phyloP scores from a whole-genome alignment of 2,113 vertebrate genomes.

The Anarhynchus alexandrinus region DNA sequence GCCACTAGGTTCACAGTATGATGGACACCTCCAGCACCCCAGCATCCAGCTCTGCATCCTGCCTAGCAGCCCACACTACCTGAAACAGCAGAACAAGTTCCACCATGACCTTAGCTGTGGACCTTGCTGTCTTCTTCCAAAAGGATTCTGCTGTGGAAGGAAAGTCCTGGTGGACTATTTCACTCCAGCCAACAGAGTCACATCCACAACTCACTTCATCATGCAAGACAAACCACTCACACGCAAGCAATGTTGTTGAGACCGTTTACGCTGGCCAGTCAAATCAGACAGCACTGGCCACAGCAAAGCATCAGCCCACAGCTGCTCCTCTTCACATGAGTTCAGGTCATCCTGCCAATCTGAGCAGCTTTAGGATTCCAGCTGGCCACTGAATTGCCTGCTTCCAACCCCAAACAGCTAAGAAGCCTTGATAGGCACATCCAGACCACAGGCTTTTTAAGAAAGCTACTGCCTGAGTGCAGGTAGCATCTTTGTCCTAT shows the following conservation, averaged over 20 bases:
- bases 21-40: background rate
- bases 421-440: background rate
- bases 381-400: background rate
- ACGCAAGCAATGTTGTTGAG: background rate
- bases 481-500: background rate
- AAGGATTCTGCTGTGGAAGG: background rate
- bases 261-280: background rate
- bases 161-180: background rate
- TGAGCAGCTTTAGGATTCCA: background rate
- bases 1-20: background rate
- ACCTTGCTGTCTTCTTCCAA: background rate
- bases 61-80: background rate
- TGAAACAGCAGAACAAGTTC: background rate
- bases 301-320: accelerated
- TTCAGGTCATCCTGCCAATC: background rate
- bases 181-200: background rate
- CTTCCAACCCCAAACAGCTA: background rate
- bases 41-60: background rate
- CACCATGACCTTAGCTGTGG: background rate
- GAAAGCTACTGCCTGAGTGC: background rate
- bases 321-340: accelerated
- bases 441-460: background rate
- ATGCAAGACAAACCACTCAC: background rate
- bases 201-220: background rate
- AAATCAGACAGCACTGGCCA: background rate